Conservation (phyloP, 2,113 vertebrate species). For the Tetrao urogallus region DNA sequence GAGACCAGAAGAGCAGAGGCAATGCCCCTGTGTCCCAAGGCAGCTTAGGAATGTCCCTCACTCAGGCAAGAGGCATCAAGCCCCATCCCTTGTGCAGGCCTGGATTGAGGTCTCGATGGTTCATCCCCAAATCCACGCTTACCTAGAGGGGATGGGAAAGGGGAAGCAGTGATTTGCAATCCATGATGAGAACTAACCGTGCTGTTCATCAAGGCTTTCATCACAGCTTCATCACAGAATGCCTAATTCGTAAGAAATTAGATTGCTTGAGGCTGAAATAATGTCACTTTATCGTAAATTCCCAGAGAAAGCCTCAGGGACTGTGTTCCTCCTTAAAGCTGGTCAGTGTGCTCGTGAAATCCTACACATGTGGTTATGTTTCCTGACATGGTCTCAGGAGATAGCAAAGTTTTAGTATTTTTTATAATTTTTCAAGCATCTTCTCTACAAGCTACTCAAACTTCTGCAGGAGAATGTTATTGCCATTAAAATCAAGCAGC, state of each 20-base stretch:
- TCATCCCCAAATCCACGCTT: fast-evolving
- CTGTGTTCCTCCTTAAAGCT: fast-evolving
- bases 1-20: background rate
- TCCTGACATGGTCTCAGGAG: background rate
- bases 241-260: background rate
- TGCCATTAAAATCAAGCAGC: background rate
- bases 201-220: background rate
- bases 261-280: background rate
- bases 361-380: background rate
- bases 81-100: background rate
- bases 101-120: background rate
- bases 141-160: fast-evolving
- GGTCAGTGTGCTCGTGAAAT: background rate
- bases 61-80: background rate
- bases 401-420: background rate
- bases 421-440: background rate
- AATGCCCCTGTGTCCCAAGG: background rate
- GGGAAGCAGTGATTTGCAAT: background rate
- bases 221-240: background rate
- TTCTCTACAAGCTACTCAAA: background rate
- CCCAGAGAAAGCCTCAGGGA: background rate
- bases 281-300: background rate
- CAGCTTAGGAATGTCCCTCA: fast-evolving
- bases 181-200: background rate
- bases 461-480: background rate